Evolutionary conservation across 2,888 invertebrate species (phyloP), one percentile per base, ranked within the genome.

Genomic region (Omphaloscelis lunosa): DNA sequence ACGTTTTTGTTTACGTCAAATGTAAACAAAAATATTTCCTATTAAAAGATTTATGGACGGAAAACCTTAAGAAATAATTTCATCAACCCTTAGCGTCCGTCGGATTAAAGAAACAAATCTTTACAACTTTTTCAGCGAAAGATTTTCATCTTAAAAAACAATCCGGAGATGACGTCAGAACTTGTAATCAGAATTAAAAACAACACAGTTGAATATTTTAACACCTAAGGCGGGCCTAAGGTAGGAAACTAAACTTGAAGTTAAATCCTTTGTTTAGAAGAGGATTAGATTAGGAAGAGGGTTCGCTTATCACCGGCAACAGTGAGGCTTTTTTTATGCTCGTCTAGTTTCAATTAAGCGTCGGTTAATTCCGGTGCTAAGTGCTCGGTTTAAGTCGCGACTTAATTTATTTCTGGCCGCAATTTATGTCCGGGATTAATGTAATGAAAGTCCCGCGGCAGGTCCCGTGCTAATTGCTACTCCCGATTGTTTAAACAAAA

Each of bases 341-440:
- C 92, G 91, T 93, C 94, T 94, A 95, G 94, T 96, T 96, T 96
- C 96, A 96, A 96, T 96, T 96, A 95, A 94, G 88, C 91, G 91
- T 92, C 92, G 91, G 94, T 95, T 96, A 95, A 96, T 95, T 94
- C 93, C 90, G 85, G 89, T 85, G 94, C 93, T 95, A 95, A 96
- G 95, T 95, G 94, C 92, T 93, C 89, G 95, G 94, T 94, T 95
- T 94, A 93, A 95, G 93, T 91, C 91, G 92, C 91, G 92, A 93
- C 93, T 95, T 93, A 95, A 95, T 95, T 96, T 95, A 95, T 95
- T 92, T 94, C 92, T 90, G 88, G 90, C 93, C 93, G 89, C 93
- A 95, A 95, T 95, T 95, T 95, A 95, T 94, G 92, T 90, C 90
- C 91, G 75, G 94, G 94, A 95, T 95, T 96, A 95, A 94, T 94